Base-by-base conservation (phyloP, 1,140 invertebrate species). In the silkworm (Bombyx mori) region DNA sequence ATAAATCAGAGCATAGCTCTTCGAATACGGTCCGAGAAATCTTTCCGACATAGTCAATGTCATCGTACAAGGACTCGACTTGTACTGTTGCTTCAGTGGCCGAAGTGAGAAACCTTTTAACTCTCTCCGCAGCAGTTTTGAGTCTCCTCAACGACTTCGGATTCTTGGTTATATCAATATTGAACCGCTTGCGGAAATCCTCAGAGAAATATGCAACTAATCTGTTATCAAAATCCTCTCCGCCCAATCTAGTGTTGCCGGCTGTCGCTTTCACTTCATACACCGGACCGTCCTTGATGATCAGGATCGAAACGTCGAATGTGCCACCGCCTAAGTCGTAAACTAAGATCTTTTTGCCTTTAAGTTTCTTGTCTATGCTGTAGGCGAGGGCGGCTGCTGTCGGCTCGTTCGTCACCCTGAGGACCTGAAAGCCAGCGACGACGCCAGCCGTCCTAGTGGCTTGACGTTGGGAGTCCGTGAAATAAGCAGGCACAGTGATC, bases 211-310 rank as follows among this genome's bases (percentile, higher is more conserved):
- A 92, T 56, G 90, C 91, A 0, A 95, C 92, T 73, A 96, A 80
- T 59, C 93, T 81, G 69, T 93, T 92, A 66, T 94, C 93, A 63
- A 95, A 95, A 71, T 96, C 94, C 71, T 95, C 94, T 6, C 94
- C 94, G 42, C 89, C 91, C 1, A 91, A 68, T 53, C 89, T 82
- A 0, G 90, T 90, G 62, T 92, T 90, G 0, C 91, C 91, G 0
- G 91, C 91, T 3, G 93, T 94, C 0, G 93, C 79, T 76, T 91
- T 92, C 0, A 94, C 93, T 83, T 94, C 89, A 63, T 91, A 92
- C 3, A 91, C 66, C 0, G 89, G 89, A 42, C 93, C 93, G 73
- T 94, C 91, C 52, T 91, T 91, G 63, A 96, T 94, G 6, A 90
- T 91, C 8, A 96, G 70, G 53, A 96, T 90, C 1, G 94, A 95